These are phyloP conservation scores for Ancistrus triradiatus DNA, from an alignment of 2,113 vertebrate species.

Conservation along the genomic window DNA sequence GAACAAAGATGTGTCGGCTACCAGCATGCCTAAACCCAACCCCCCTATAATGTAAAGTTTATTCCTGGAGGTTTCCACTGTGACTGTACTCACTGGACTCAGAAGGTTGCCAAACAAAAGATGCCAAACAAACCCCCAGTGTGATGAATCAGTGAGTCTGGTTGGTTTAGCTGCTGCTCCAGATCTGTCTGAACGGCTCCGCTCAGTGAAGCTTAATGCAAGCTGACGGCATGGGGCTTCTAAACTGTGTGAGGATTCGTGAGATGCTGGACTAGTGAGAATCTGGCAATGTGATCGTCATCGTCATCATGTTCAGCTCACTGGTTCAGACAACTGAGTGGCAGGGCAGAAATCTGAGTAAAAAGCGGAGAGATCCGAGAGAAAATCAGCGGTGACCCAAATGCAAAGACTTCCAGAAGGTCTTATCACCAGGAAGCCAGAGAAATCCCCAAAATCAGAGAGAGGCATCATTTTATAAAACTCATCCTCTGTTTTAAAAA, in stretches of 20 bases:
- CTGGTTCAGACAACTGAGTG: background rate
- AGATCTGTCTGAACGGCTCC: slow-evolving; percentile 54
- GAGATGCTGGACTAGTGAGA: slow-evolving; percentile 32
- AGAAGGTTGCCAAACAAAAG: no score
- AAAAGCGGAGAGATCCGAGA: background rate
- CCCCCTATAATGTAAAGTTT: no score
- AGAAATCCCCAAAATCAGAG: background rate
- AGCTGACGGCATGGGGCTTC: slow-evolving; percentile 61
- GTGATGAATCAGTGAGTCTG: no score
- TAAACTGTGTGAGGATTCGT: slow-evolving; percentile 51
- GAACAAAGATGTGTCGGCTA: no score
- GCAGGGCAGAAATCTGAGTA: background rate
- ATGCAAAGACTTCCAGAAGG: no score
- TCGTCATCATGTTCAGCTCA: background rate
- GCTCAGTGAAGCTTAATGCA: slow-evolving; percentile 51
- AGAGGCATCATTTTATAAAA: background rate
- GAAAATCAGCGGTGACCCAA: background rate
- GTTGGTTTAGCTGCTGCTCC: slow-evolving; percentile 38
- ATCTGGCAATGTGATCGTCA: background rate
- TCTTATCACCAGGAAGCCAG: background rate
- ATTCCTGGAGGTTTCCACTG: background rate
- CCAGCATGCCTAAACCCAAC: no score
- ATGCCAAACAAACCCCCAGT: no score
- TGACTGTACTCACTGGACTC: no score
- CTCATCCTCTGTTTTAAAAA: background rate